Conservation (phyloP, 2,797 vertebrate species). For the Pagetopsis macropterus region DNA sequence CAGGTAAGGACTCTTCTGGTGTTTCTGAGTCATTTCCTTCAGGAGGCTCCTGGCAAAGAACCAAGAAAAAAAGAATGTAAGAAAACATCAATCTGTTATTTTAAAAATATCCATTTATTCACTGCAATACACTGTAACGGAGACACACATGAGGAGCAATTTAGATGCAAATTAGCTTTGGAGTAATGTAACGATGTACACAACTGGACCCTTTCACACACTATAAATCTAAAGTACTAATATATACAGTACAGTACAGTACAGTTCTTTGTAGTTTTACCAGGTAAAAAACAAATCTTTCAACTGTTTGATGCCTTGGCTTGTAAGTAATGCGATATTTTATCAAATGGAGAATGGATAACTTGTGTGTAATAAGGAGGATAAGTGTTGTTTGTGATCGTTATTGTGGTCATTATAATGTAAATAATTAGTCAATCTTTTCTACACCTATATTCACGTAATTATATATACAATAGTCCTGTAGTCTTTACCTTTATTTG, state of each 20-base stretch:
- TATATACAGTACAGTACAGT: not conserved
- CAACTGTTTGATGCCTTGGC: not conserved
- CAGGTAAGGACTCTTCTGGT: slow-evolving; percentile 42
- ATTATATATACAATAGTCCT: too few species aligned
- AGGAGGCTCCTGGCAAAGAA: slow-evolving; percentile 48
- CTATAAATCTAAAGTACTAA: not conserved
- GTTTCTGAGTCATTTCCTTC: slow-evolving; percentile 48
- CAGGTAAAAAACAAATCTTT: not conserved
- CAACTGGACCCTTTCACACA: not conserved
- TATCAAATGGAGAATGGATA: too few species aligned
- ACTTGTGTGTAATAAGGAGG: too few species aligned
- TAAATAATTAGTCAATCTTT: too few species aligned
- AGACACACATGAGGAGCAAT: not conserved
- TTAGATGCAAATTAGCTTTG: not conserved
- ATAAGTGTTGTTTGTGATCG: too few species aligned
- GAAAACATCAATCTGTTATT: not conserved
- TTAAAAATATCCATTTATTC: not conserved
- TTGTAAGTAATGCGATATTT: not conserved
- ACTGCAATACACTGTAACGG: not conserved
- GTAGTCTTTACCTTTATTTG: too few species aligned
- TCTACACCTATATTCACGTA: too few species aligned
- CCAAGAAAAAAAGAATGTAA: slow-evolving; percentile 4
- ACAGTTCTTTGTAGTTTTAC: not conserved
- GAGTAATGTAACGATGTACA: not conserved
- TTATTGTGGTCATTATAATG: too few species aligned